phyloP scores from a whole-genome alignment of 2,113 vertebrate genomes.

The Callipepla californica region DNA sequence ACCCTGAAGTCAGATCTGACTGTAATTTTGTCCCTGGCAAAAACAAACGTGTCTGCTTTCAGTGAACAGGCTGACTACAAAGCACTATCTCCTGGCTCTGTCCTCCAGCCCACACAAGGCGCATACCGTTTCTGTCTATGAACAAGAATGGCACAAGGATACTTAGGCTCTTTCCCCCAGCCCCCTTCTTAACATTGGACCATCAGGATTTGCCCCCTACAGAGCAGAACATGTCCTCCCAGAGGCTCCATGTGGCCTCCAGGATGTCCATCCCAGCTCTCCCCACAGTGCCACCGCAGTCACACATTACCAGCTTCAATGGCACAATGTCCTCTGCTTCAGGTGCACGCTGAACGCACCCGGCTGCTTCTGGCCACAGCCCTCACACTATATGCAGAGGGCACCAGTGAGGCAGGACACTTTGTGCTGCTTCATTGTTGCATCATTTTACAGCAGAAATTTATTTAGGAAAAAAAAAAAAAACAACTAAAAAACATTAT shows the following conservation, averaged over 20 bases:
- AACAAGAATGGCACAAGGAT: accelerated
- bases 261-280: neutral
- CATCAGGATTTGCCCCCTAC: neutral
- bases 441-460: conserved; percentile 57
- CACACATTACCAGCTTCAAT: neutral
- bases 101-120: neutral
- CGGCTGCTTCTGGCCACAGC: neutral
- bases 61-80: neutral
- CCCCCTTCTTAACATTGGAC: neutral
- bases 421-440: conserved; percentile 10
- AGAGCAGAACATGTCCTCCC: neutral
- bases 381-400: accelerated
- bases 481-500: neutral
- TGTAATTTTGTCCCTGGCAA: neutral
- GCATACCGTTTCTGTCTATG: neutral
- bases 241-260: no score
- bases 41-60: neutral
- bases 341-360: neutral
- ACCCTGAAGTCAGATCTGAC: neutral
- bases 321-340: neutral
- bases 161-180: accelerated
- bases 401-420: neutral
- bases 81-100: neutral
- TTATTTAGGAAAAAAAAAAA: conserved; percentile 23
- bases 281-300: neutral